Base-by-base conservation (phyloP, 2,113 vertebrate genomes). In the Procavia capensis region DNA sequence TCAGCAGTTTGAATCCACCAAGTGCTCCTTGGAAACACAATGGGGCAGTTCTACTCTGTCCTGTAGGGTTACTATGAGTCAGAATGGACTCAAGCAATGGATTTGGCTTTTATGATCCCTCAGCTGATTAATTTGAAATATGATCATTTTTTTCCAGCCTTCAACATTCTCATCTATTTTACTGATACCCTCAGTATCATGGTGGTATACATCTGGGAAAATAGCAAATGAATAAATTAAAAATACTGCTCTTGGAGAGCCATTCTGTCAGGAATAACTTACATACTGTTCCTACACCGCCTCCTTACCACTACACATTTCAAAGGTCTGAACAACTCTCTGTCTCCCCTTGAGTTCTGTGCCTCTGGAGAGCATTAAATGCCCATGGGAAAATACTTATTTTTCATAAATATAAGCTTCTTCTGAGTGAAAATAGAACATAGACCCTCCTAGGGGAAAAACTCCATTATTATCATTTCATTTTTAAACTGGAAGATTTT, bases 401-500 rank as follows among this genome's bases (percentile, higher is more conserved):
- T 93, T 86, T 90, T 66, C 85, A 85, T 27, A 88, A 95, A 74
- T 68, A 79, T 4, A 68, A 45, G 22, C 29, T 88, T 88, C 72
- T 81, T 63, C 14, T 66, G 45, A 79, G 31, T 78, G 47, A 94
- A 96, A 85, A 86, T 14, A 93, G 39, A 70, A 88, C 29, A 82
- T 6, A 81, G 31, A 68, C 19, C 29, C 25, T 91, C 83, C 81
- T 29, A 75, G 41, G 25, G 34, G 43, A 95, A 85, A 87, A 61
- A n/a, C 11, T 47, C 34, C 50, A 22, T 24, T 24, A 34, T 93
- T 85, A 63, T 47, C 43, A 8, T 78, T 63, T 90, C 36, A 85
- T 5, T 84, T 87, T 88, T 72, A 95, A 88, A 82, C 50, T 86
- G 45, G 72, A 94, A 83, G 68, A 50, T 75, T 89, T 74, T 61